phyloP scores from a whole-genome alignment of 2,888 invertebrate genomes.

The Eilema caniola region DNA sequence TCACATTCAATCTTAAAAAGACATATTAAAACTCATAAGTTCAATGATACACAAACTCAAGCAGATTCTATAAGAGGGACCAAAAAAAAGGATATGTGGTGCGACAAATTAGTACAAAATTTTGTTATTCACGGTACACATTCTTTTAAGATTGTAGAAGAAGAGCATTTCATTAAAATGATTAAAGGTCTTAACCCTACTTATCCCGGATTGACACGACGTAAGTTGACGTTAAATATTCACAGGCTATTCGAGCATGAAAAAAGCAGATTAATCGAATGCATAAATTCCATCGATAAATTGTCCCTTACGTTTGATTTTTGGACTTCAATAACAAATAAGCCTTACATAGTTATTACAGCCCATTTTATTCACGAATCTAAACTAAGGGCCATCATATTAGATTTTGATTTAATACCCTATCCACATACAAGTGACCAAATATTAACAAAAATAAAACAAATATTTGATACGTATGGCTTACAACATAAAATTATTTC shows the following conservation, averaged over 20 bases:
- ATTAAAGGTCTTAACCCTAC: neutral
- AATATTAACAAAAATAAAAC: too few species aligned
- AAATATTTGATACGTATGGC: too few species aligned
- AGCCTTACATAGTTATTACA: constrained; percentile 1
- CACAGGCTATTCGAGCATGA: too few species aligned
- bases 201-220: neutral
- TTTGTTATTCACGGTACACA: constrained; percentile 15
- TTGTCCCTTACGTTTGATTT: too few species aligned
- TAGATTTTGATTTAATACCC: neutral
- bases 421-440: neutral
- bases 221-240: neutral
- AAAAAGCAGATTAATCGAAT: too few species aligned
- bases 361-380: neutral
- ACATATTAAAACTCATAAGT: constrained; percentile 12
- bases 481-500: too few species aligned
- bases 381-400: neutral
- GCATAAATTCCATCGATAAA: too few species aligned
- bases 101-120: constrained; percentile 9
- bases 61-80: constrained; percentile 7
- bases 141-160: constrained; percentile 18
- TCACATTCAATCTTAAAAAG: constrained; percentile 9
- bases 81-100: constrained; percentile 7
- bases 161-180: constrained; percentile 9
- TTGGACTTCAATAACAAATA: neutral
- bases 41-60: constrained; percentile 10